Base-by-base conservation (phyloP, 1,140 invertebrate genomes). In the Cydia amplana region DNA sequence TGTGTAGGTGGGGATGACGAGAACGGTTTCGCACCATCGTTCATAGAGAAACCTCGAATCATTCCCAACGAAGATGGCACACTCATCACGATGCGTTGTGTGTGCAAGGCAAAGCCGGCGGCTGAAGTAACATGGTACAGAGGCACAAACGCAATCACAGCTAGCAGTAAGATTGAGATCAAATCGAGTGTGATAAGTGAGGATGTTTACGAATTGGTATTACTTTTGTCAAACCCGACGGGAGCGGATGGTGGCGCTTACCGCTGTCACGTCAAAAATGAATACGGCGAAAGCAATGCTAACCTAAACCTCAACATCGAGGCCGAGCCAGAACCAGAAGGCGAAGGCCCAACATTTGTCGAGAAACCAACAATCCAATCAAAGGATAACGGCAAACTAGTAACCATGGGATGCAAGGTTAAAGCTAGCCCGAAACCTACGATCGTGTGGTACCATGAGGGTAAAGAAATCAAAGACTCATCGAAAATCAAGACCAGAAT, bases 271-370 rank as follows among this genome's bases (percentile, higher is more conserved):
- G 98, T 99, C 10, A 96, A 97, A 91, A 99, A 99, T 91, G 98
- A 98, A 91, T 97, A 96, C 88, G 99, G 99, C 73, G 98, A 99
- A 94, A 98, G 98, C 79, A 99, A 99, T 91, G 99, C 99, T 55
- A 99, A 99, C 93, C 94, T 99, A 6, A 99, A 99, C 87, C 93
- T 99, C 67, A 99, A 99, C 92, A 99, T 99, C 89, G 98, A 99
- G 93, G 97, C 97, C 12, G 97, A 98, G 85, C 96, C 97, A 1
- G 97, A 98, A 91, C 96, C 96, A 1, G 97, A 98, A 91, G 98
- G 98, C 16, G 97, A 98, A 85, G 98, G 98, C 14, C 99, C 99
- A 74, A 98, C 97, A n/a, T 99, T 99, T 91, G 96, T 98, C 55
- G 98, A 99, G 89, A 99, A 99, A 92, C 99, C 99, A 18, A 92